A percentile compares a stretch with the other conserved stretches of the same genome.
Conservation (phyloP, 2,888 invertebrate genomes). For the Anaspis maculata region DNA sequence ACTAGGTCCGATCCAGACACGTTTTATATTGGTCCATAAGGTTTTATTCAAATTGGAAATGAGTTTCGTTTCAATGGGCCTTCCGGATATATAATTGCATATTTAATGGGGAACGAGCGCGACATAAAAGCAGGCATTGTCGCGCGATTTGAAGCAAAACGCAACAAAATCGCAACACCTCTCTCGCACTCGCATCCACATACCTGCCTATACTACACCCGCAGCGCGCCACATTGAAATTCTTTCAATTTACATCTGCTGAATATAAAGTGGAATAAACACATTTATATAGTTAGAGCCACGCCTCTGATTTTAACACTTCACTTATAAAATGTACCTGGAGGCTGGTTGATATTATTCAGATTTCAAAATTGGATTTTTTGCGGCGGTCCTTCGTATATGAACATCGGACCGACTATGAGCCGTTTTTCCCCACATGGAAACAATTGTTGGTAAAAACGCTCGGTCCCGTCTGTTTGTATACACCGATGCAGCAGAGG, state of each 20-base stretch:
- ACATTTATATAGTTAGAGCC: conserved; percentile 9
- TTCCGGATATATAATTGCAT: conserved; percentile 16
- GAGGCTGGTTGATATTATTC: conserved; percentile 3
- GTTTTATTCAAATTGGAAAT: conserved; percentile 15
- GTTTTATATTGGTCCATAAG: conserved; percentile 13
- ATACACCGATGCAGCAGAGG: too few relatives aligned
- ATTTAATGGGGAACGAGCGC: conserved; percentile 11
- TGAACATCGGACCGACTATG: too few relatives aligned
- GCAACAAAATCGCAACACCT: conserved; percentile 8
- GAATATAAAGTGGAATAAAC: conserved; percentile 17
- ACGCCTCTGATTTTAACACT: conserved; percentile 11
- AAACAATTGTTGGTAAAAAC: too few relatives aligned
- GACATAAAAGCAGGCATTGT: conserved; percentile 12
- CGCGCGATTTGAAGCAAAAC: conserved; percentile 7
- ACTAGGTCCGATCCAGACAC: conserved; percentile 3
- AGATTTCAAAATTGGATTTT: background rate
- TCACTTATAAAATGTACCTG: conserved; percentile 5
- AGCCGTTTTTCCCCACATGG: too few relatives aligned
- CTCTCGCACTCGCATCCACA: conserved; percentile 6
- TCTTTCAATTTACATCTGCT: conserved; percentile 16
- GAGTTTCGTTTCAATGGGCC: conserved; percentile 13
- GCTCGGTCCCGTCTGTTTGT: too few relatives aligned
- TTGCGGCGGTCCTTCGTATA: too few relatives aligned
- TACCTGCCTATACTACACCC: too few relatives aligned
- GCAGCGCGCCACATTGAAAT: conserved; percentile 11